Evolutionary conservation across 2,888 invertebrate species (phyloP), one percentile per base, ranked within the genome.

Genomic region (Mythimna albipuncta): DNA sequence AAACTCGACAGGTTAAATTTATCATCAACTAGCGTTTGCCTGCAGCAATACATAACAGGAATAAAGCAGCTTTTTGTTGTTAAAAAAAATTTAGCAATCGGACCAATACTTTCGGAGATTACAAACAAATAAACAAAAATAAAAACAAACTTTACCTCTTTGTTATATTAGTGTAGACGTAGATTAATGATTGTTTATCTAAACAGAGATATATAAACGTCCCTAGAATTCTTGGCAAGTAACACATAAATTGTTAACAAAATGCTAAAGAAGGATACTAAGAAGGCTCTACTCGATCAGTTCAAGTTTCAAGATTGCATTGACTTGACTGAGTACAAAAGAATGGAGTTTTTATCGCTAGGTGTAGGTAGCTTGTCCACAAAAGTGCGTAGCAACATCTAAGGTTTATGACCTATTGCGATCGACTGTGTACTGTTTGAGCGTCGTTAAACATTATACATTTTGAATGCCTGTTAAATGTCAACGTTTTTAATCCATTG

Each of bases 361-460:
- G 50, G 75, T 55, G 32, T 68, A 55, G n/a, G 32, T 68, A 55
- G n/a, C 52, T 72, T 55, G 63, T 50, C 38, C 59, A 72, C 21
- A 55, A 65, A 64, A 54, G 57, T 63, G 47, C 52, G 52, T 65
- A 68, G 66, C 38, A 44, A 72, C 73, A 57, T 64, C 55, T 71
- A 75, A 65, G 63, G 76, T 79, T 76, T 80, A 76, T 72, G 71
- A 75, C 81, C 64, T 72, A 69, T 66, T 69, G 69, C 71, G n/a
- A 75, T 69, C 66, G 57, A 64, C 57, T 80, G 72, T 64, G 67
- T 64, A 57, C 52, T 59, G 32, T 66, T 76, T 41, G 47, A 58
- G 57, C 57, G 64, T 64, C 64, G 64, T 77, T 69, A 81, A 80
- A 72, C 44, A 52, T 52, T 57, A 72, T 69, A 75, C 38, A 62